Evolutionary conservation across 2,888 invertebrate genomes (phyloP).

Genomic region (Cantharis rufa): DNA sequence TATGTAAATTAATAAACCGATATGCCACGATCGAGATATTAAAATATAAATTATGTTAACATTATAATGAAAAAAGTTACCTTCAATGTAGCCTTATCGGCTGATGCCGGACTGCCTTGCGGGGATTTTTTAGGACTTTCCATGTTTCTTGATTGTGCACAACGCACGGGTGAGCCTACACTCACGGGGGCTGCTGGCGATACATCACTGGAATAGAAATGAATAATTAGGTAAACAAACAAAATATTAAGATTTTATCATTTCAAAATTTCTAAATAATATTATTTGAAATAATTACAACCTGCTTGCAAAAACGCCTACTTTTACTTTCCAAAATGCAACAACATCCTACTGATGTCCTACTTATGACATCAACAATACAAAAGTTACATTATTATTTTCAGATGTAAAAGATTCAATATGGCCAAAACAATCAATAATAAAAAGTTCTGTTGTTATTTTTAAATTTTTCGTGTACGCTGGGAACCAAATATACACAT

Average conservation of each 20-base stretch:
- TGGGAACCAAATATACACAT: background rate
- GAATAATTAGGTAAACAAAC: background rate
- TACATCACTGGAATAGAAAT: conserved; percentile 61
- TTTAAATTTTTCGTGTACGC: background rate
- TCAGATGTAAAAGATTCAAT: background rate
- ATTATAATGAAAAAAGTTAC: conserved; percentile 34
- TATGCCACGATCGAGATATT: background rate
- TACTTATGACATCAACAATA: background rate
- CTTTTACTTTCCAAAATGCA: conserved; percentile 1
- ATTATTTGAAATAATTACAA: background rate
- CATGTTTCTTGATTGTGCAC: conserved; percentile 57
- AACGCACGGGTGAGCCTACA: conserved; percentile 60
- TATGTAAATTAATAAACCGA: background rate
- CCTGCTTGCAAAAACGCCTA: conserved; percentile 1
- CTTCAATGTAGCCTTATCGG: conserved; percentile 57
- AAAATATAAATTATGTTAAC: background rate
- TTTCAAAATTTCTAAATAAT: background rate
- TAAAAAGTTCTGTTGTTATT: background rate
- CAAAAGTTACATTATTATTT: background rate
- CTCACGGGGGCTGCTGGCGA: conserved; percentile 66
- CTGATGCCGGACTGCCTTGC: conserved; percentile 60
- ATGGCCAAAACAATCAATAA: background rate
- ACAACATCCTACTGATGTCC: conserved; percentile 1
- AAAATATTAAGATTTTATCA: background rate
- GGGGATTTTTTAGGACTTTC: conserved; percentile 65